Base-by-base conservation (phyloP, 2,113 vertebrate species). In the Poecilia latipinna region DNA sequence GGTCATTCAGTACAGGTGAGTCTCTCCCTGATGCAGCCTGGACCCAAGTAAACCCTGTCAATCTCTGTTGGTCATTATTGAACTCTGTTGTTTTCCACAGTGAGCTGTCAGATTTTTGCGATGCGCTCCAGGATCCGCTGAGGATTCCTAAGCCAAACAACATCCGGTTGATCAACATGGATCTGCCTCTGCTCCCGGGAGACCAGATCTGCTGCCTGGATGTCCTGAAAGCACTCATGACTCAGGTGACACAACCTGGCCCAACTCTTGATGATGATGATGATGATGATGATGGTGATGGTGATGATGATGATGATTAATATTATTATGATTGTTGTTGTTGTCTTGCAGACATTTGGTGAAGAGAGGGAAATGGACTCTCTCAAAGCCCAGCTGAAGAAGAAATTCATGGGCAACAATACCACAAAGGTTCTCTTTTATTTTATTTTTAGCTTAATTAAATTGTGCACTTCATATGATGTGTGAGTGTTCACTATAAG, bases 141-240 rank as follows among this genome's bases (percentile, higher is more conserved):
- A 93, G 74, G 82, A 95, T 98, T 11, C 91, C 96, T 29, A 97
- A 97, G 88, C 97, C 97, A 0, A 98, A 97, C 92, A 93, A 92
- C 61, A 92, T 97, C 88, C 96, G 94, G 62, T 89, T 98, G 39
- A 83, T 96, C 86, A 94, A 95, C 0, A 90, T 98, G 95, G 95
- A 98, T 73, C 91, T 98, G 22, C 97, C 97, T 1, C 95, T 98
- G 94, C 95, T 96, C 24, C 92, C 95, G 0, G 97, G 96, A 28
- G 97, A 99, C 91, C 96, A 95, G 91, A 96, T 98, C 82, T 96
- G 97, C 91, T 97, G 96, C 72, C 86, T 96, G 61, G 97, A 99
- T 65, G 94, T 98, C 78, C 94, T 99, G 13, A 93, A 95, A 13
- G 96, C 96, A 2, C 93, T 99, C 29, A 96, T 95, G 1, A 90